A percentile compares a stretch with the other conserved stretches of the same genome.
These are phyloP conservation scores for Oligia fasciuncula DNA, from an alignment of 2,888 invertebrate genomes.

Conservation along the genomic window DNA sequence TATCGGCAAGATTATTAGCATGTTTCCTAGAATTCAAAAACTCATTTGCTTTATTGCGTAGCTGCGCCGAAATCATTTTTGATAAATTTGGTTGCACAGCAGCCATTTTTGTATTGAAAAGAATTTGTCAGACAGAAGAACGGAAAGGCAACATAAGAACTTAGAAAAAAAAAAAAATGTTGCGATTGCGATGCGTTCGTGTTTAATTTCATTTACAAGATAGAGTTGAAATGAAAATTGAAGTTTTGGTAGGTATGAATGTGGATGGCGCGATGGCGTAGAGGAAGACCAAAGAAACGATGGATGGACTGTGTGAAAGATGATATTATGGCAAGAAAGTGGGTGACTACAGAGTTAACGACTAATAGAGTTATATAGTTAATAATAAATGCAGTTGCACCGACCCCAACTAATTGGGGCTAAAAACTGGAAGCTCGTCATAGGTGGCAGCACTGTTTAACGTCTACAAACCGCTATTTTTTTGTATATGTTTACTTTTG, in stretches of 20 bases:
- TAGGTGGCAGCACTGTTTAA: no score
- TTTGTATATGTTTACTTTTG: no score
- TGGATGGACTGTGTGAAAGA: background rate
- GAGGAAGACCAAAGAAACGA: background rate
- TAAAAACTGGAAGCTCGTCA: no score
- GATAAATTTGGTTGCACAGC: conserved; percentile 82
- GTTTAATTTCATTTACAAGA: conserved; percentile 32
- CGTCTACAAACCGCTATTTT: no score
- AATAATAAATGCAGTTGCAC: no score
- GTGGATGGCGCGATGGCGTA: background rate
- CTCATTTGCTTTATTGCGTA: conserved; percentile 92
- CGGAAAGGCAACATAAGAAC: conserved; percentile 63
- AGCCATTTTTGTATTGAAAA: conserved; percentile 88
- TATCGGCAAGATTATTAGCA: conserved; percentile 92
- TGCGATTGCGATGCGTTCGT: conserved; percentile 46
- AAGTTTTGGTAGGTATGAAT: background rate
- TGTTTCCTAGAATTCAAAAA: conserved; percentile 92
- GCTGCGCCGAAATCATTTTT: conserved; percentile 91
- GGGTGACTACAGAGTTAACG: background rate
- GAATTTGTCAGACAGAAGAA: conserved; percentile 67
- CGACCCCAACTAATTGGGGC: no score
- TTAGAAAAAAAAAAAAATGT: conserved; percentile 33
- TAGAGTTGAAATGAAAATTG: background rate
- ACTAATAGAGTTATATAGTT: background rate
- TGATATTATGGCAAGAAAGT: background rate